These are phyloP conservation scores for Protobothrops flavoviridis DNA, from an alignment of 2,113 vertebrate species.

Conservation along the genomic window DNA sequence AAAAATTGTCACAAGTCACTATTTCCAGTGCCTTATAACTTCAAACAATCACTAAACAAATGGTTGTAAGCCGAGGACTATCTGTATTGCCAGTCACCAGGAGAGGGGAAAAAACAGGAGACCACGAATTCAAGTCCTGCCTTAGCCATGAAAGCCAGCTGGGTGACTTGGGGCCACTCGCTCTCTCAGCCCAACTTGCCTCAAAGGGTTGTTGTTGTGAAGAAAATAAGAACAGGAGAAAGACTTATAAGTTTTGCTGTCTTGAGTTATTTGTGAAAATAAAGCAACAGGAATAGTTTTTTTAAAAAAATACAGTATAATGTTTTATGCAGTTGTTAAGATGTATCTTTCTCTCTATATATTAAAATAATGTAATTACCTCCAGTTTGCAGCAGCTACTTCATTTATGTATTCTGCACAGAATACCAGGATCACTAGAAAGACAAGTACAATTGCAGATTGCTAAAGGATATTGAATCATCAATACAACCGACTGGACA, in stretches of 20 bases:
- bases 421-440: constrained; percentile 81
- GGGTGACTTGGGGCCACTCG: no score
- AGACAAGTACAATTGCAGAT: neutral
- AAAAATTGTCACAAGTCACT: neutral
- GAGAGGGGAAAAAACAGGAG: neutral
- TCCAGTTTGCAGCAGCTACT: constrained; percentile 93
- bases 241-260: no score
- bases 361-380: constrained; percentile 66
- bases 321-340: neutral
- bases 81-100: neutral
- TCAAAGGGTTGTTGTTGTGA: no score
- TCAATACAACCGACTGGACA: neutral
- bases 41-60: neutral
- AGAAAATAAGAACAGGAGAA: no score
- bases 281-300: neutral
- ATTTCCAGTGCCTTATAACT: neutral
- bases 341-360: no score
- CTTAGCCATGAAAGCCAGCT: no score
- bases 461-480: neutral
- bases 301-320: neutral
- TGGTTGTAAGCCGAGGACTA: neutral
- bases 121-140: neutral
- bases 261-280: neutral
- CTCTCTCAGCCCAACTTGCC: no score
- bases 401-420: constrained; percentile 93